These are phyloP conservation scores for Sinopyrophorus schimmeli DNA, from an alignment of 2,888 invertebrate species.

Conservation along the genomic window DNA sequence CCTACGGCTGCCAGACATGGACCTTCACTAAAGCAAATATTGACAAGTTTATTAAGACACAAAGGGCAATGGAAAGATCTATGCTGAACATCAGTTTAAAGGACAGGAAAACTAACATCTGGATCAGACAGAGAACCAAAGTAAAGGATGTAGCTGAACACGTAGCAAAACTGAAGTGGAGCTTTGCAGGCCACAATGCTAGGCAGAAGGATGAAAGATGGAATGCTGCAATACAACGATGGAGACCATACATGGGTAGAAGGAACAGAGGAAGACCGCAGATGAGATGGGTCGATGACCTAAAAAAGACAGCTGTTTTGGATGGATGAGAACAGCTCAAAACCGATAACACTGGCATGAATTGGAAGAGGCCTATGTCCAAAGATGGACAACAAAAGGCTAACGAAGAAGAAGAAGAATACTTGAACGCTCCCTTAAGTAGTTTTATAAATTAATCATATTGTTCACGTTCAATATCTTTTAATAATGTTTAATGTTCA, in stretches of 20 bases:
- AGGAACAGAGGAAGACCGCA: conserved; percentile 1
- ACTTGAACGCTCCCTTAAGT: too few species aligned
- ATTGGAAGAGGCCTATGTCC: conserved; percentile 6
- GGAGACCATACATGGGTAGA: conserved; percentile 1
- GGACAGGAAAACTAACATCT: background rate
- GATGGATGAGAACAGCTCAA: conserved; percentile 1
- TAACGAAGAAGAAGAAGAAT: conserved; percentile 8
- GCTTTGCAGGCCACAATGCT: conserved; percentile 6
- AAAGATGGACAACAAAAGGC: conserved; percentile 1
- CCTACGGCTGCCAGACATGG: conserved; percentile 1
- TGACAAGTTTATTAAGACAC: background rate
- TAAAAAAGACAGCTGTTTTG: background rate
- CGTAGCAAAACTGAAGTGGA: conserved; percentile 7
- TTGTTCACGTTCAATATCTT: too few species aligned
- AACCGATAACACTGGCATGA: conserved; percentile 1
- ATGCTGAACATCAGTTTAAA: background rate
- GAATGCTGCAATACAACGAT: background rate
- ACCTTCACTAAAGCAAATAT: background rate
- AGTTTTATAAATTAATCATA: too few species aligned
- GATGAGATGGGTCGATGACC: conserved; percentile 4
- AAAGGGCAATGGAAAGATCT: background rate
- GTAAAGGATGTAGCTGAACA: background rate
- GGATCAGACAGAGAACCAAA: conserved; percentile 1
- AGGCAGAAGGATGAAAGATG: conserved; percentile 5
- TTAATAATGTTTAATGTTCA: too few species aligned